A percentile compares a stretch with the other conserved stretches of the same genome.
These are phyloP conservation scores for Sisyra terminalis DNA, from an alignment of 2,888 invertebrate genomes.

Conservation along the genomic window DNA sequence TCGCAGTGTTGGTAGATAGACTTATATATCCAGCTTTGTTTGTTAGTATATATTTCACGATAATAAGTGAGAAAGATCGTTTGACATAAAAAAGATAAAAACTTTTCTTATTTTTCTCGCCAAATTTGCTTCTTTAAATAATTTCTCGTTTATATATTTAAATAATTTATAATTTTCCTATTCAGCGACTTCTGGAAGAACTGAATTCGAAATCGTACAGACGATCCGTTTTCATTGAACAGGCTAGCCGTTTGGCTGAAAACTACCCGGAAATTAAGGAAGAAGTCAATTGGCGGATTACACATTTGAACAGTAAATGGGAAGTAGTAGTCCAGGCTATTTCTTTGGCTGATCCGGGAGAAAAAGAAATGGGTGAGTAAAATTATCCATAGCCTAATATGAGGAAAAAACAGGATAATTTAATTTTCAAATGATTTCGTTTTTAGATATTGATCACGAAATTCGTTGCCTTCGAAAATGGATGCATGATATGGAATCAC, in stretches of 20 bases:
- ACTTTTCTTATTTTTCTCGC: too few relatives aligned
- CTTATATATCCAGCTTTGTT: too few relatives aligned
- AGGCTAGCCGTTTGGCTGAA: constrained; percentile 52
- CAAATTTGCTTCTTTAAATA: too few relatives aligned
- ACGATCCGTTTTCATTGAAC: constrained; percentile 59
- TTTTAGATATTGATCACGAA: constrained; percentile 56
- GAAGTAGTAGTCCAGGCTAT: constrained; percentile 55
- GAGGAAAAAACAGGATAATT: too few relatives aligned
- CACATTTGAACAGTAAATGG: constrained; percentile 65
- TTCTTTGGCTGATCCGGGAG: constrained; percentile 34
- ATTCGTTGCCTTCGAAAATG: constrained; percentile 64
- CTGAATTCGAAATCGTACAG: constrained; percentile 53
- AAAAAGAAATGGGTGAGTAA: constrained; percentile 21
- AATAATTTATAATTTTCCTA: constrained; percentile 14
- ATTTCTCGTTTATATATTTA: neutral
- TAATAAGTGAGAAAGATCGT: too few relatives aligned
- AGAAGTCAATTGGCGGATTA: constrained; percentile 54
- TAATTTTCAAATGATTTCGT: too few relatives aligned
- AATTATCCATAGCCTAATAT: too few relatives aligned
- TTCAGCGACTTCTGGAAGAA: constrained; percentile 61
- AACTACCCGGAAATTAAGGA: constrained; percentile 42
- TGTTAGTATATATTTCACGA: too few relatives aligned
- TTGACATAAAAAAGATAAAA: too few relatives aligned
- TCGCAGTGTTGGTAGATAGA: too few relatives aligned
- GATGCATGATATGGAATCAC: constrained; percentile 73